These are phyloP conservation scores for Sicus ferrugineus DNA, from an alignment of 2,888 invertebrate species.

Conservation along the genomic window DNA sequence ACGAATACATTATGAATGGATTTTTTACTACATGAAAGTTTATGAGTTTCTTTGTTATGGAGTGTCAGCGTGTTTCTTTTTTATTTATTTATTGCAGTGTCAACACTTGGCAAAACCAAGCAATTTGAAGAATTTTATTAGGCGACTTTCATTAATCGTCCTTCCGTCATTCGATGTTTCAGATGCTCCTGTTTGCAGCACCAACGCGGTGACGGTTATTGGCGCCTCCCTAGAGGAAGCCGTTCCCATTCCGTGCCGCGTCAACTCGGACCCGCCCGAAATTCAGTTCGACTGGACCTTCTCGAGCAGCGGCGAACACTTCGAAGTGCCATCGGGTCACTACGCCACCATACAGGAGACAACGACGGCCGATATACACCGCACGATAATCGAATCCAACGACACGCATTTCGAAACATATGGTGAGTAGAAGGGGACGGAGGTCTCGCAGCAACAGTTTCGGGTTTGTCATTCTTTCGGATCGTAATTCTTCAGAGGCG, in stretches of 20 bases:
- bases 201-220: conserved; percentile 77
- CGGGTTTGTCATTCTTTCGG: too few species aligned
- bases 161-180: conserved; percentile 45
- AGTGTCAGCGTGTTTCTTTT: background rate
- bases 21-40: conserved; percentile 8
- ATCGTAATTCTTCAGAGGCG: too few species aligned
- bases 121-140: background rate
- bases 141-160: background rate
- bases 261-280: conserved; percentile 85
- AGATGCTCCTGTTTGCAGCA: conserved; percentile 86
- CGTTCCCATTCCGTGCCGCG: conserved; percentile 82
- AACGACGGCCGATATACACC: conserved; percentile 64
- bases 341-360: conserved; percentile 69
- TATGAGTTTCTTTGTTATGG: background rate
- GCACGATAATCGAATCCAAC: conserved; percentile 63
- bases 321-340: conserved; percentile 76
- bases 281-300: conserved; percentile 90
- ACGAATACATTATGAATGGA: background rate
- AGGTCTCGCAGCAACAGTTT: too few species aligned
- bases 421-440: conserved; percentile 61
- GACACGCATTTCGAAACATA: conserved; percentile 64
- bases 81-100: background rate
- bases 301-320: conserved; percentile 87
- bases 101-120: background rate
- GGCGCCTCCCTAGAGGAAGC: conserved; percentile 87